phyloP scores from a whole-genome alignment of 2,888 invertebrate species.

The Eudasyphora cyanicolor region DNA sequence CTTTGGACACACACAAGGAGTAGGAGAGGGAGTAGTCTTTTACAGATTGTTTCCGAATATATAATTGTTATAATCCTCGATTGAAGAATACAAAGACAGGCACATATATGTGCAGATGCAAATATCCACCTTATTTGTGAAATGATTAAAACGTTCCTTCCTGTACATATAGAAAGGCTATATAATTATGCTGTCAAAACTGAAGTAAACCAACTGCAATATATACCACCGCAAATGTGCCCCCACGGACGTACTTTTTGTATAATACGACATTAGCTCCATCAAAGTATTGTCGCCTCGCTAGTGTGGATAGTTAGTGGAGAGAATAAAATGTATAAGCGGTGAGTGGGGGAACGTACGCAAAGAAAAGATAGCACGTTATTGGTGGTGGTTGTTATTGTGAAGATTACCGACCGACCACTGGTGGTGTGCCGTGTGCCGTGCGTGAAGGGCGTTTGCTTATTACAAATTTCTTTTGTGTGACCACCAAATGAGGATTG shows the following conservation, averaged over 20 bases:
- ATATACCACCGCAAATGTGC: no score
- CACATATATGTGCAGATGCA: no score
- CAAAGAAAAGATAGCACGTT: slow-evolving; percentile 45
- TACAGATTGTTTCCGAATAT: not conserved
- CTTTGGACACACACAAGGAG: no score
- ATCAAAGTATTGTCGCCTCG: slow-evolving; percentile 44
- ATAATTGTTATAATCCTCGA: no score
- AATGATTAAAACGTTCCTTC: no score
- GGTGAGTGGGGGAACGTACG: slow-evolving; percentile 22
- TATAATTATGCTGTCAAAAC: no score
- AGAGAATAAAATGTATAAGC: slow-evolving; percentile 38
- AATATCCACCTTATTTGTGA: no score
- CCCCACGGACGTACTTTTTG: not conserved
- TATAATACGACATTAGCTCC: slow-evolving; percentile 41
- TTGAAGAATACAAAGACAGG: no score
- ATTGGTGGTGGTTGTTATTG: slow-evolving; percentile 56
- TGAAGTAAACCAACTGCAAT: no score
- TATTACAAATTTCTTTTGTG: slow-evolving; percentile 27
- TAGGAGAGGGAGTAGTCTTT: not conserved
- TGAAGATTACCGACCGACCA: slow-evolving; percentile 39
- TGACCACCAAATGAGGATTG: not conserved
- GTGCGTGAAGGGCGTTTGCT: slow-evolving; percentile 61
- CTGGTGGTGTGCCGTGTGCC: slow-evolving; percentile 48
- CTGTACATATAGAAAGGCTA: no score
- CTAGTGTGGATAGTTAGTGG: slow-evolving; percentile 36